These are phyloP conservation scores for Pilophorus perplexus DNA, from an alignment of 2,888 invertebrate species.

Conservation along the genomic window DNA sequence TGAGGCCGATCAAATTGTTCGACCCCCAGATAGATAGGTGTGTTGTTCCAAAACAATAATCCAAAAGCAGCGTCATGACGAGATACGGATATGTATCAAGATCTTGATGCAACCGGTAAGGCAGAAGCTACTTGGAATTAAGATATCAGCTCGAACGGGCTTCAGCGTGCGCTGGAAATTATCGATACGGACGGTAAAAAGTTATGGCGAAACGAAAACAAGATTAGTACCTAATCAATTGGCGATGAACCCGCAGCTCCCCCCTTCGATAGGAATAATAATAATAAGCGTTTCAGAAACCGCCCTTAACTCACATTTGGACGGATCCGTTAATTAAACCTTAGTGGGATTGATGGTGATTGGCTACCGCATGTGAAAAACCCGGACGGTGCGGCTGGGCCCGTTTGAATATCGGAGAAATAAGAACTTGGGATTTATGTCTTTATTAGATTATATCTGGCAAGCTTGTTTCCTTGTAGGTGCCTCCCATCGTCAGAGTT, in stretches of 20 bases:
- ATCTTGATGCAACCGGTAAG: too few species aligned
- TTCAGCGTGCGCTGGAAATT: too few species aligned
- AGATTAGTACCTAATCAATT: conserved; percentile 20
- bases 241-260: background rate
- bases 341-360: conserved; percentile 10
- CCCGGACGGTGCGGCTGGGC: background rate
- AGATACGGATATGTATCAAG: too few species aligned
- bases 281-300: background rate
- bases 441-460: conserved; percentile 13
- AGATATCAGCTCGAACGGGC: too few species aligned
- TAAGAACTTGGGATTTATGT: conserved; percentile 2
- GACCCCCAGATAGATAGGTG: too few species aligned
- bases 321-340: conserved; percentile 18
- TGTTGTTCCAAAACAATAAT: too few species aligned
- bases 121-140: too few species aligned
- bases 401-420: conserved; percentile 8
- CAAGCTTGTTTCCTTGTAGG: background rate
- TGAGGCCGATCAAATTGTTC: too few species aligned
- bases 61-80: too few species aligned
- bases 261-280: conserved; percentile 1
- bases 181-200: too few species aligned
- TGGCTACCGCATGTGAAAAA: conserved; percentile 10
- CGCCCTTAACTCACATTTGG: conserved; percentile 3
- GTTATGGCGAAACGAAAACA: conserved; percentile 3
- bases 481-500: too few species aligned